Evolutionary conservation across 2,113 vertebrate genomes (phyloP), one percentile per base, ranked within the genome.

Genomic region (Myocastor coypus): DNA sequence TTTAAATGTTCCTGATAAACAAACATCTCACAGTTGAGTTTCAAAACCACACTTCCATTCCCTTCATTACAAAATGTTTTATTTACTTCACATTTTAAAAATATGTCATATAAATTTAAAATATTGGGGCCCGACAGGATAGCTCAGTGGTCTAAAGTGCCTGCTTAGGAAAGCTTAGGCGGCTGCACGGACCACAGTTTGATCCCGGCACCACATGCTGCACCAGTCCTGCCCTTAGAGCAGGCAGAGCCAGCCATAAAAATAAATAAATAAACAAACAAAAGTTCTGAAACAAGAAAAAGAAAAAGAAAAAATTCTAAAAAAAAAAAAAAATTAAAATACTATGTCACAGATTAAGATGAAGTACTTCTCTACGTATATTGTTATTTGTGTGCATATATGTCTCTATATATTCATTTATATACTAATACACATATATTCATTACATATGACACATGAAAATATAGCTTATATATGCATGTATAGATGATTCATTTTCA

Each of bases 1-100:
- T 98, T 97, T 96, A 97, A 92, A 85, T 5, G 97, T 75, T 98
- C 97, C 75, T 96, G 91, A 91, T 96, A 97, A 97, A 97, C 87
- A 98, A 97, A 94, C 73, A 96, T 92, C 90, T 94, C 96, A 84
- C 68, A 96, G 97, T 98, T 96, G 93, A 98, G 81, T 5, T 97
- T 92, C 78, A 95, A 97, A 91, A 83, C 91, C 97, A 97, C 97
- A 94, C 17, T 90, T 87, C 14, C 13, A 93, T 50, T 37, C n/a
- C 4, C 71, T 91, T 95, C 77, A 93, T 17, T 83, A 30, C 14
- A 86, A 92, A 89, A 94, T 71, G 22, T 68, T 86, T 66, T 40
- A 80, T 95, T 94, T 83, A 2, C n/a, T 14, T 66, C 8, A 78
- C 83, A 10, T 5, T 95, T 88, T 92, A 89, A 71, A 55, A 81